A percentile compares a stretch with the other conserved stretches of the same genome.
Evolutionary conservation across 2,888 invertebrate species (phyloP).

Genomic region (Drosophila rubida): DNA sequence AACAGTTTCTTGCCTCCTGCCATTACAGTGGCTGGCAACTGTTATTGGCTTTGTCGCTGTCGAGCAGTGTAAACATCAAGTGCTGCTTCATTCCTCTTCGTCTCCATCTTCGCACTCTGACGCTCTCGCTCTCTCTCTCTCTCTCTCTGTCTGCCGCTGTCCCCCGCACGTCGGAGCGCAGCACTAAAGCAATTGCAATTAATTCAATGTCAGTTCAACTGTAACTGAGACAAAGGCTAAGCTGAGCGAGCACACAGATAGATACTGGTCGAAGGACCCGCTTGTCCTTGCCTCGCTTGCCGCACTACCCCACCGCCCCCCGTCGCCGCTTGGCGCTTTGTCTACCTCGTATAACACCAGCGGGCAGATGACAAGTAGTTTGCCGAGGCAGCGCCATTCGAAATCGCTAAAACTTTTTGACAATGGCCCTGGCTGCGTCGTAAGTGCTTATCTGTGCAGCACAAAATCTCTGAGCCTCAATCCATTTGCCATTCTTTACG

Average conservation of each 20-base stretch:
- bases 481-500: conserved; percentile 50
- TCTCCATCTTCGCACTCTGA: not conserved
- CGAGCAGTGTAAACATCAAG: conserved; percentile 34
- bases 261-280: conserved; percentile 27
- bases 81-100: conserved; percentile 24
- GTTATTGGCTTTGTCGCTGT: conserved; percentile 19
- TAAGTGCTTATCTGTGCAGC: conserved; percentile 58
- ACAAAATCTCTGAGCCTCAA: conserved; percentile 60
- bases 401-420: conserved; percentile 70
- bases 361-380: conserved; percentile 57
- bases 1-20: conserved; percentile 1
- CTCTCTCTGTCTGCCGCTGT: not conserved
- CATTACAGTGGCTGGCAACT: conserved; percentile 12
- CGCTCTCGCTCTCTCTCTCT: no score
- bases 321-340: no score
- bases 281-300: conserved; percentile 13
- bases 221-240: conserved; percentile 63
- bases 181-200: conserved; percentile 55
- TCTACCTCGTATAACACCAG: not conserved
- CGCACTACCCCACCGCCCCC: not conserved
- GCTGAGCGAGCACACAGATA: conserved; percentile 23
- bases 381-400: conserved; percentile 50
- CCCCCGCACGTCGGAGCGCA: no score
- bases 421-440: conserved; percentile 48
- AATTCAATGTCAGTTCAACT: conserved; percentile 67